Percentiles rank a stretch among this genome's conserved stretches.
These are phyloP conservation scores for Rhinoderma darwinii DNA, from an alignment of 2,113 vertebrate species.

Conservation along the genomic window DNA sequence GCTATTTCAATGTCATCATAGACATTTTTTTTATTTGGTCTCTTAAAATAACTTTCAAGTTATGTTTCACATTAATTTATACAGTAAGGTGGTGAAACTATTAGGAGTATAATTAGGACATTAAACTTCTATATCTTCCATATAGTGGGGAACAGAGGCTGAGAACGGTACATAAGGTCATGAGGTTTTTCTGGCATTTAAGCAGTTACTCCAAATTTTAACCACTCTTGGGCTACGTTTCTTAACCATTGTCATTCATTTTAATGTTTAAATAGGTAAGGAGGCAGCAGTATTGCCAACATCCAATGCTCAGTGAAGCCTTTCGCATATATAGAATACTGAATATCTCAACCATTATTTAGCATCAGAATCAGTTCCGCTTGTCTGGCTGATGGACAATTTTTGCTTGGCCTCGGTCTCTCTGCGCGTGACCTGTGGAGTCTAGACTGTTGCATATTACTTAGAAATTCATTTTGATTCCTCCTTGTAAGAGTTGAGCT, in stretches of 20 bases:
- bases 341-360: conserved; percentile 96
- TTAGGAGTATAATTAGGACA: background rate
- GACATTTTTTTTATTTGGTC: conserved; percentile 2
- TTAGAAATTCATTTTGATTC: conserved; percentile 92
- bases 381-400: conserved; percentile 99
- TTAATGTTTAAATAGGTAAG: conserved; percentile 84
- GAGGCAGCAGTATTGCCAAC: conserved; percentile 72
- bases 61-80: conserved; percentile 4
- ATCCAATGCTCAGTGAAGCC: conserved; percentile 93
- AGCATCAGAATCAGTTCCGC: conserved; percentile 99
- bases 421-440: conserved; percentile 96
- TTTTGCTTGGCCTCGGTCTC: conserved; percentile 91
- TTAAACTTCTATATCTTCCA: background rate
- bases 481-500: conserved; percentile 72
- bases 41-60: background rate
- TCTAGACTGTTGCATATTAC: conserved; percentile 94
- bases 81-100: background rate
- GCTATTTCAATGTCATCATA: background rate
- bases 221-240: background rate
- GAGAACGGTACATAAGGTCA: background rate
- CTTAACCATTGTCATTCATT: conserved; percentile 72
- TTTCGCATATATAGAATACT: conserved; percentile 97
- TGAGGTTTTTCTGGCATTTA: conserved; percentile 8
- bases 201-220: conserved; percentile 14
- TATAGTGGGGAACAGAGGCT: background rate